Evolutionary conservation across 1,140 invertebrate species (phyloP).

Genomic region (Proctacanthus coquilletti): DNA sequence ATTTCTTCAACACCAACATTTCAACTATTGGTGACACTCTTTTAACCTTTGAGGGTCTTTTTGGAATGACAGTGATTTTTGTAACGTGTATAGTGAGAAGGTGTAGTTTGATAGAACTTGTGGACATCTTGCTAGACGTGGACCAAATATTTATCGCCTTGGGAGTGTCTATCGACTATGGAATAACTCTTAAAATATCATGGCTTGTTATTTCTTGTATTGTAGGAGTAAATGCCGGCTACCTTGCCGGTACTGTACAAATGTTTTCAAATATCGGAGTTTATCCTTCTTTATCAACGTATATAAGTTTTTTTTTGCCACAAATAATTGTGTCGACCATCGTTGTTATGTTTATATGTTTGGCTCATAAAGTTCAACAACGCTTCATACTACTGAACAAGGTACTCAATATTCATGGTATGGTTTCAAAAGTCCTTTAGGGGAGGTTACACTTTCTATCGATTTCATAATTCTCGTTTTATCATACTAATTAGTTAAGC

Average conservation of each 20-base stretch:
- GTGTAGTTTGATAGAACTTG: background rate
- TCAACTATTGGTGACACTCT: slow-evolving; percentile 21
- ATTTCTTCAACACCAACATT: slow-evolving; percentile 24
- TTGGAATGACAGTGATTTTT: slow-evolving; percentile 20
- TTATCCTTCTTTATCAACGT: background rate
- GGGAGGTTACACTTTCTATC: background rate
- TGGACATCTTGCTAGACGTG: background rate
- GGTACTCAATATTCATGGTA: too few species aligned
- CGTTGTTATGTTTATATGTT: slow-evolving; percentile 1
- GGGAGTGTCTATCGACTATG: background rate
- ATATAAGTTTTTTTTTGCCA: slow-evolving; percentile 14
- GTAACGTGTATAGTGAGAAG: background rate
- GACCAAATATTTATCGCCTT: background rate
- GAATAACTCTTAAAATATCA: background rate
- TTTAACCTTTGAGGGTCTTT: slow-evolving; percentile 23
- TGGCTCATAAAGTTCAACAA: too few species aligned
- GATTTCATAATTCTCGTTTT: too few species aligned
- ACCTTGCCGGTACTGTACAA: background rate
- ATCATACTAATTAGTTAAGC: too few species aligned
- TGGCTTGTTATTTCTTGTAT: slow-evolving; percentile 3
- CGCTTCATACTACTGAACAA: too few species aligned
- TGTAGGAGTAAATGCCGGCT: too few species aligned
- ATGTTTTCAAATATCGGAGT: slow-evolving; percentile 1
- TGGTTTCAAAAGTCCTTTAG: slow-evolving; percentile 3
- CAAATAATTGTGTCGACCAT: slow-evolving; percentile 4